These are phyloP conservation scores for Rhimphoctona megacephalus DNA, from an alignment of 2,888 invertebrate genomes.

Conservation along the genomic window DNA sequence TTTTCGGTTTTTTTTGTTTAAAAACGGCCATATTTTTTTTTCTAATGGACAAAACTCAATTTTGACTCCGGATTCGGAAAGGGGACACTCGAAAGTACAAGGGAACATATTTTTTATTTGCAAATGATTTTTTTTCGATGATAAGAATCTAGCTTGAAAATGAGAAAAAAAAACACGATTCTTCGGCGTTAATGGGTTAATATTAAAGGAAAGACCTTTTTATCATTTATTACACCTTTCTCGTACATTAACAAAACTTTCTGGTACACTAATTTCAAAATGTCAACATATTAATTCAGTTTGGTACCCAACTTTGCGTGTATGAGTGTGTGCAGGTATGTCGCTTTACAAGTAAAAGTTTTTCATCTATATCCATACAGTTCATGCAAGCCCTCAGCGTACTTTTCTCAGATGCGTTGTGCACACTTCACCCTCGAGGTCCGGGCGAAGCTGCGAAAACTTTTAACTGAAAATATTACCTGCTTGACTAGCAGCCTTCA, in stretches of 20 bases:
- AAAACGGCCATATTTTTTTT: too few species aligned
- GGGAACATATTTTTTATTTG: too few species aligned
- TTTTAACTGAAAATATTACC: constrained; percentile 84
- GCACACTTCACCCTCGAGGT: constrained; percentile 67
- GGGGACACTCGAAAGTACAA: too few species aligned
- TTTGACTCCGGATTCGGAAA: too few species aligned
- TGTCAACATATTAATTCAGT: neutral
- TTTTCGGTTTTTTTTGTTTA: too few species aligned
- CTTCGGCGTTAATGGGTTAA: too few species aligned
- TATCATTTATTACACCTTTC: neutral
- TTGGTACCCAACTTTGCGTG: neutral
- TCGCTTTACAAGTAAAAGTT: constrained; percentile 46
- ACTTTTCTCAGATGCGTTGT: constrained; percentile 6
- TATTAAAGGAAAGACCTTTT: neutral
- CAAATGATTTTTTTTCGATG: too few species aligned
- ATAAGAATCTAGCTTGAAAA: too few species aligned
- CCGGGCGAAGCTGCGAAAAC: constrained; percentile 77
- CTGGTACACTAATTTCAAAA: neutral
- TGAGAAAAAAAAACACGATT: too few species aligned
- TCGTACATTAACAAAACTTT: neutral
- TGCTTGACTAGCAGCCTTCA: constrained; percentile 78
- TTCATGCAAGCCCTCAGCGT: constrained; percentile 13
- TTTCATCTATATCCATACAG: constrained; percentile 50
- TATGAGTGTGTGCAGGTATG: neutral
- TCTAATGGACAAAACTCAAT: too few species aligned